Evolutionary conservation across 2,797 vertebrate genomes (phyloP).

Genomic region (Hippopotamyrus pictus): DNA sequence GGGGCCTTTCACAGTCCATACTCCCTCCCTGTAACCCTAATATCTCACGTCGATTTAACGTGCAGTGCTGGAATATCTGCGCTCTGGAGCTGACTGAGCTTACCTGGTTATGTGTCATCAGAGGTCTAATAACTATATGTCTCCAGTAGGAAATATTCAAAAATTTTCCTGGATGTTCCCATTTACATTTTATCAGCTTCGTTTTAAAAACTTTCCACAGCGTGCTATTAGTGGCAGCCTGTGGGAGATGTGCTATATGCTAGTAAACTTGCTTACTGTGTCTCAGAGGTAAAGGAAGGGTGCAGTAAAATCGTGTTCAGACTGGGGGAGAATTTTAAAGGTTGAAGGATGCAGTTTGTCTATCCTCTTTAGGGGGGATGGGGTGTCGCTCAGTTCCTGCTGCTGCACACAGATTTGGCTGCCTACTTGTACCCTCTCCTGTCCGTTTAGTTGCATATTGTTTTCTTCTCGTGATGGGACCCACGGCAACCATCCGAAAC

Average conservation of each 20-base stretch:
- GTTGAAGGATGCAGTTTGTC: neutral
- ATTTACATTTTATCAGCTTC: neutral
- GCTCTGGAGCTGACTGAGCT: neutral
- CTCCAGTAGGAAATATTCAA: neutral
- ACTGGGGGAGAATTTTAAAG: neutral
- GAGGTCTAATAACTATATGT: neutral
- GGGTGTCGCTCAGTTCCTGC: conserved; percentile 22
- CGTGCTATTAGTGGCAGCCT: neutral
- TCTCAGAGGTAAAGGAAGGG: neutral
- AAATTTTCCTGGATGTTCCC: neutral
- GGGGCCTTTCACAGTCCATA: neutral
- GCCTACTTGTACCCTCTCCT: conserved; percentile 22
- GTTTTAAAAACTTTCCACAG: neutral
- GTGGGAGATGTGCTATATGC: neutral
- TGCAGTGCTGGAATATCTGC: neutral
- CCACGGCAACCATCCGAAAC: conserved; percentile 49
- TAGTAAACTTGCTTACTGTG: neutral
- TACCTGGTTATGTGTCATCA: neutral
- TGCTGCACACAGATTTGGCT: conserved; percentile 31
- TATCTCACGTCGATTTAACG: neutral
- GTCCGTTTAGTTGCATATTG: conserved; percentile 39
- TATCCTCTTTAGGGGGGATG: neutral
- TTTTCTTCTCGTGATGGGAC: conserved; percentile 45
- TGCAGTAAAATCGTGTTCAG: neutral
- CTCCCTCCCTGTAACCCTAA: neutral